Conservation (phyloP, 1,140 invertebrate genomes). For the Calosoma granatense region DNA sequence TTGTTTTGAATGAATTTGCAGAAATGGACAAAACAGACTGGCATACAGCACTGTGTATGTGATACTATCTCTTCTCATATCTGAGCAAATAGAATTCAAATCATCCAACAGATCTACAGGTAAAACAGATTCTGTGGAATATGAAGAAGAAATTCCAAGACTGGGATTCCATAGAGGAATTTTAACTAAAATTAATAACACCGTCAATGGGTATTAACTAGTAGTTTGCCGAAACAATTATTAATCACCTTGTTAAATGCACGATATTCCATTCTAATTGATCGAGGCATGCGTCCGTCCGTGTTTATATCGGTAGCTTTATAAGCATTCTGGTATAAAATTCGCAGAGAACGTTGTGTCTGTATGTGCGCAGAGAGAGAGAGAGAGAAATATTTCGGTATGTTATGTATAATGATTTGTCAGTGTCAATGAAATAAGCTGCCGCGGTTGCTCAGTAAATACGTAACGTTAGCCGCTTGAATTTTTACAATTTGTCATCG, state of each 20-base stretch:
- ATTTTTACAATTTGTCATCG: slow-evolving; percentile 26
- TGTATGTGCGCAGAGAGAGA: no score
- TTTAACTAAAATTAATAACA: slow-evolving; percentile 23
- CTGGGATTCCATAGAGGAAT: slow-evolving; percentile 15
- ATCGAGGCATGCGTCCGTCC: slow-evolving; percentile 19
- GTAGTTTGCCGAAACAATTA: slow-evolving; percentile 20
- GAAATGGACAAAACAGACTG: no score
- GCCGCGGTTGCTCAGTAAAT: slow-evolving; percentile 20
- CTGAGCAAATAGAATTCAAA: neutral
- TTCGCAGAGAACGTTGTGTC: no score
- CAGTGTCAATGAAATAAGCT: slow-evolving; percentile 17
- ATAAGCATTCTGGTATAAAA: slow-evolving; percentile 16
- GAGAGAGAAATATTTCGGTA: no score
- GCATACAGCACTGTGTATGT: no score
- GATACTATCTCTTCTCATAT: no score
- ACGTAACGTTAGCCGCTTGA: slow-evolving; percentile 24
- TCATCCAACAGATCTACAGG: no score
- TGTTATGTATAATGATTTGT: slow-evolving; percentile 23
- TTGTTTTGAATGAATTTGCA: no score
- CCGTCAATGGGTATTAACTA: slow-evolving; percentile 18
- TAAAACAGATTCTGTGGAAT: no score
- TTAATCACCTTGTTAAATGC: slow-evolving; percentile 20
- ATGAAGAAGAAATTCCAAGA: neutral
- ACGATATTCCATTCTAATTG: slow-evolving; percentile 11
- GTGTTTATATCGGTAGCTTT: slow-evolving; percentile 18